Conservation (phyloP, 1,140 invertebrate species). For the Dolichoris vasculosae region DNA sequence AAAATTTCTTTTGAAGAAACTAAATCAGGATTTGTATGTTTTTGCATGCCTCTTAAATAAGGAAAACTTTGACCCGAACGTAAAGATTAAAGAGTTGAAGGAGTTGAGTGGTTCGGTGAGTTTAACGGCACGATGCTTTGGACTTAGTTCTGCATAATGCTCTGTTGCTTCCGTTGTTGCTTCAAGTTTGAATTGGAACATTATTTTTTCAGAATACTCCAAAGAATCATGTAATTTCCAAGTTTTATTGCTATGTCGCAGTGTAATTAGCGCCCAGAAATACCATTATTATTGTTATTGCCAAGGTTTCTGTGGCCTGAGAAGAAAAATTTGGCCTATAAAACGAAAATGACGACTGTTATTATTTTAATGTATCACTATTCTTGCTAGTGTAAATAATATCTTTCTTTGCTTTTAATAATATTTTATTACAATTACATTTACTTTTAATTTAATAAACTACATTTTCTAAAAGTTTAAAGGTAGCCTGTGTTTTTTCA, state of each 20-base stretch:
- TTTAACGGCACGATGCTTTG: slow-evolving; percentile 34
- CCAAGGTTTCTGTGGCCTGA: not conserved
- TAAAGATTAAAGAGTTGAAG: slow-evolving; percentile 35
- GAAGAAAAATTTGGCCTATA: not conserved
- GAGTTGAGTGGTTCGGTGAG: not conserved
- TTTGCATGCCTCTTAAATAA: not conserved
- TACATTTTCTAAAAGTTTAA: not conserved
- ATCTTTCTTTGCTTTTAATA: not conserved
- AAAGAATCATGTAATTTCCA: slow-evolving; percentile 41
- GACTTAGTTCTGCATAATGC: slow-evolving; percentile 22
- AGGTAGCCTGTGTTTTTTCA: not conserved
- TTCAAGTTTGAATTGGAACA: slow-evolving; percentile 35
- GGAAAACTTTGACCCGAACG: slow-evolving; percentile 30
- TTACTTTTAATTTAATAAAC: not conserved
- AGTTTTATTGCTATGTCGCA: slow-evolving; percentile 14
- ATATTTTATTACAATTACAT: not conserved
- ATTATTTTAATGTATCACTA: not conserved
- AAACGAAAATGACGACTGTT: not conserved
- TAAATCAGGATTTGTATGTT: not conserved
- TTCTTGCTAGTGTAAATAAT: not conserved
- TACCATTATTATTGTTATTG: slow-evolving; percentile 20
- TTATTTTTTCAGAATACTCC: slow-evolving; percentile 4
- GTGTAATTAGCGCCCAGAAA: slow-evolving; percentile 22
- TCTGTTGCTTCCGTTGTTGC: not conserved
- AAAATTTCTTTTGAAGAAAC: not conserved